A percentile compares a stretch with the other conserved stretches of the same genome.
Conservation (phyloP, 2,888 invertebrate species). For the Eustalomyia histrio region DNA sequence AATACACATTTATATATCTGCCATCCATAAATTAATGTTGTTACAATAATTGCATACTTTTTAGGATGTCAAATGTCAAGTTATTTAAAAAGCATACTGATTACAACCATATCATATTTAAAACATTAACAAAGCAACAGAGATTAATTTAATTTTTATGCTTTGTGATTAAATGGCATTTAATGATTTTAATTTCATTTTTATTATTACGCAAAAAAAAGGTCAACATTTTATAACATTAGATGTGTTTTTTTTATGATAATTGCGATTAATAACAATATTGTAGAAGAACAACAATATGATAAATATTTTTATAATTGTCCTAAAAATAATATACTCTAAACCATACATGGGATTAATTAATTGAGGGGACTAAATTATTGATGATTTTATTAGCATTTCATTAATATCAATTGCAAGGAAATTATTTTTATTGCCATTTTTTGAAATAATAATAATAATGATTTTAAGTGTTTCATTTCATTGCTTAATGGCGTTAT, state of each 20-base stretch:
- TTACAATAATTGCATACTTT: constrained; percentile 30
- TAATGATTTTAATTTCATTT: constrained; percentile 11
- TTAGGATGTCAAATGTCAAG: constrained; percentile 31
- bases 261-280: constrained; percentile 11
- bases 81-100: constrained; percentile 11
- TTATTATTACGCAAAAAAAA: not conserved
- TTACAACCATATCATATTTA: constrained; percentile 2
- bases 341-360: too few species aligned
- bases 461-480: too few species aligned
- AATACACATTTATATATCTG: not conserved
- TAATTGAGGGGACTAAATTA: too few species aligned
- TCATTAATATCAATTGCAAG: too few species aligned
- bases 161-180: constrained; percentile 30
- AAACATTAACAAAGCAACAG: not conserved
- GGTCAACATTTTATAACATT: not conserved
- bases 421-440: too few species aligned
- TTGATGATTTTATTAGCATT: too few species aligned
- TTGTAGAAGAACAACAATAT: constrained; percentile 9
- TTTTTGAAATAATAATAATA: too few species aligned
- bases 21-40: constrained; percentile 12
- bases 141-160: constrained; percentile 24
- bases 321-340: constrained; percentile 2
- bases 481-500: too few species aligned
- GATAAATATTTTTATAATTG: not conserved
- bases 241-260: constrained; percentile 2